These are phyloP conservation scores for Lasioglossum albipes DNA, from an alignment of 1,140 invertebrate genomes.

Conservation along the genomic window DNA sequence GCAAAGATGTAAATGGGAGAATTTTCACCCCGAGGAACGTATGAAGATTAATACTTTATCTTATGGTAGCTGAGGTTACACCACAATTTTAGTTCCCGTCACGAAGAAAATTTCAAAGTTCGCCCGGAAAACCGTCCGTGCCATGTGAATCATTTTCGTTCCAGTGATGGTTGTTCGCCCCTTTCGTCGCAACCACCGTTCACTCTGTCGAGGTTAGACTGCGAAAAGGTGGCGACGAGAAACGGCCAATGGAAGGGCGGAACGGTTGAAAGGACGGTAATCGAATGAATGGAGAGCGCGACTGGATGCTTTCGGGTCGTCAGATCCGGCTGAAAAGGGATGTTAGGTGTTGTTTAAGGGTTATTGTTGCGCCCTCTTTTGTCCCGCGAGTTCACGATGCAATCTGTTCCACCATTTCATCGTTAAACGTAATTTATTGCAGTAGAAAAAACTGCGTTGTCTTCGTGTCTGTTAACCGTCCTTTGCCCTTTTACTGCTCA, in stretches of 20 bases:
- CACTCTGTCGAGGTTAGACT: not conserved
- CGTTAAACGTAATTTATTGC: conserved; percentile 37
- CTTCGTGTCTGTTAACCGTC: not conserved
- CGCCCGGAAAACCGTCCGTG: not conserved
- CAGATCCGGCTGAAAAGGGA: conserved; percentile 25
- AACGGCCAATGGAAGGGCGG: not conserved
- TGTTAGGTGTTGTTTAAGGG: conserved; percentile 44
- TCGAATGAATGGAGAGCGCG: conserved; percentile 42
- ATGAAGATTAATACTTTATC: not conserved
- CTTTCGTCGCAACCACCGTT: not conserved
- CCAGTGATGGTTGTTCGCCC: not conserved
- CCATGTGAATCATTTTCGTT: not conserved
- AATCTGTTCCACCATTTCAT: not conserved
- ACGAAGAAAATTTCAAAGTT: not conserved
- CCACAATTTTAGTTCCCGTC: not conserved
- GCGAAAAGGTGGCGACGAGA: conserved; percentile 8
- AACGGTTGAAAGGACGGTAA: conserved; percentile 25
- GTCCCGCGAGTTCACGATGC: conserved; percentile 5
- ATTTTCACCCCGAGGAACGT: no score
- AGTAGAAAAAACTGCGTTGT: conserved; percentile 24
- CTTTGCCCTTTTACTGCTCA: not conserved
- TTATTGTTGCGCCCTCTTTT: conserved; percentile 35
- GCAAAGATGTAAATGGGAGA: no score
- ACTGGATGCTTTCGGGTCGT: conserved; percentile 26
- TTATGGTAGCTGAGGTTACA: no score